Percentiles rank a stretch among this genome's conserved stretches.
Conservation (phyloP, 2,888 invertebrate genomes). For the Agrilus biguttatus region DNA sequence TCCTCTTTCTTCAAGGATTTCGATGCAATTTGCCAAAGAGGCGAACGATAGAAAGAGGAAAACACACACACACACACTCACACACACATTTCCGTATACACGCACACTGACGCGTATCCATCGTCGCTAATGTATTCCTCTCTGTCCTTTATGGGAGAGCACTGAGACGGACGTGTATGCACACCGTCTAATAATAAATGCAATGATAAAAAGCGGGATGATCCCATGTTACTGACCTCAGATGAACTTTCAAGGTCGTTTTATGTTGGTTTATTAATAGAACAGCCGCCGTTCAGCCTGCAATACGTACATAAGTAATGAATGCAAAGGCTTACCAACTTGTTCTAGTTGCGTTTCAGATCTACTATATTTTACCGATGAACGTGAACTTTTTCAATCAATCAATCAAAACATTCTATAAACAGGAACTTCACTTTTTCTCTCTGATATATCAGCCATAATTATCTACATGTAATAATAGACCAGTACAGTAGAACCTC, state of each 20-base stretch:
- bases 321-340: conserved; percentile 1
- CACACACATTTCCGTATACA: not conserved
- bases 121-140: not conserved
- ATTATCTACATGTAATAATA: too few species aligned
- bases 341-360: too few species aligned
- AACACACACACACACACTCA: not conserved
- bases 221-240: conserved; percentile 11
- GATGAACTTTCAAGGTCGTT: conserved; percentile 14
- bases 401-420: too few species aligned
- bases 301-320: conserved; percentile 3
- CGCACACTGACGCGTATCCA: not conserved
- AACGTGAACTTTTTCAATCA: too few species aligned
- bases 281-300: conserved; percentile 6
- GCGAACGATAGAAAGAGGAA: too few species aligned
- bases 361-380: too few species aligned
- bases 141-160: not conserved
- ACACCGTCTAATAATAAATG: conserved; percentile 4
- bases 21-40: too few species aligned
- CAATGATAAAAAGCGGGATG: conserved; percentile 5
- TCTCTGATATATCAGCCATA: too few species aligned
- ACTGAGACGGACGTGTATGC: too few species aligned
- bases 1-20: too few species aligned
- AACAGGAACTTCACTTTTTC: too few species aligned
- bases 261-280: conserved; percentile 12
- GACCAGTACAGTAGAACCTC: too few species aligned